Percentiles rank a stretch among this genome's conserved stretches.
Conservation (phyloP, 2,888 invertebrate genomes). For the Nycteola revayana region DNA sequence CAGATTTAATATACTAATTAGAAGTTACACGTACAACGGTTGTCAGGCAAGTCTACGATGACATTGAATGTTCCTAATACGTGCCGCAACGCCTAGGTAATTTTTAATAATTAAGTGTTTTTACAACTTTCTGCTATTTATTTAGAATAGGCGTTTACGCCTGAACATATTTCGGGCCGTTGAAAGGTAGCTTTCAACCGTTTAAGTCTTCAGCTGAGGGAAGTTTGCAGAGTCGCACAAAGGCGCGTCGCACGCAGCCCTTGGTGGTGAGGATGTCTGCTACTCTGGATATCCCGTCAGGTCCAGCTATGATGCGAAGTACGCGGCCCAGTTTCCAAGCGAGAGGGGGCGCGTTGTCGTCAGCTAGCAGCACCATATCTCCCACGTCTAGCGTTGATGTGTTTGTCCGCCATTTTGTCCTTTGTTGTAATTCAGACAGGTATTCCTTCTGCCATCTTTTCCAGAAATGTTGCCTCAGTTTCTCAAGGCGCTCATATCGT, state of each 20-base stretch:
- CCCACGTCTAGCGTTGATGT: constrained; percentile 9
- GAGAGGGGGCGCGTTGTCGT: constrained; percentile 12
- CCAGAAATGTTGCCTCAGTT: constrained; percentile 20
- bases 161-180: constrained; percentile 1
- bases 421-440: constrained; percentile 27
- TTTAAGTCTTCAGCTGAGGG: constrained; percentile 3
- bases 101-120: too few species aligned
- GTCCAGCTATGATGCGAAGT: not conserved
- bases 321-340: constrained; percentile 4
- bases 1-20: too few species aligned
- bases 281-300: constrained; percentile 5
- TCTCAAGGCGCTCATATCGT: constrained; percentile 13
- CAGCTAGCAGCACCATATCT: constrained; percentile 17
- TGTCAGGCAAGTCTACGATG: too few species aligned
- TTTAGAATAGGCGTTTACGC: not conserved
- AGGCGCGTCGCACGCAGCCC: constrained; percentile 6
- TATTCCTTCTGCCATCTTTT: constrained; percentile 21
- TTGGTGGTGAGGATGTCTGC: constrained; percentile 6
- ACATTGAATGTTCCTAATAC: too few species aligned
- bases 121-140: too few species aligned
- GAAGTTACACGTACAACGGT: too few species aligned
- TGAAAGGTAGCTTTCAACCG: constrained; percentile 5
- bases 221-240: constrained; percentile 5
- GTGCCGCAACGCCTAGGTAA: too few species aligned
- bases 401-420: constrained; percentile 27